Base-by-base conservation (phyloP, 2,113 vertebrate genomes). In the Paracyprichromis sp. region DNA sequence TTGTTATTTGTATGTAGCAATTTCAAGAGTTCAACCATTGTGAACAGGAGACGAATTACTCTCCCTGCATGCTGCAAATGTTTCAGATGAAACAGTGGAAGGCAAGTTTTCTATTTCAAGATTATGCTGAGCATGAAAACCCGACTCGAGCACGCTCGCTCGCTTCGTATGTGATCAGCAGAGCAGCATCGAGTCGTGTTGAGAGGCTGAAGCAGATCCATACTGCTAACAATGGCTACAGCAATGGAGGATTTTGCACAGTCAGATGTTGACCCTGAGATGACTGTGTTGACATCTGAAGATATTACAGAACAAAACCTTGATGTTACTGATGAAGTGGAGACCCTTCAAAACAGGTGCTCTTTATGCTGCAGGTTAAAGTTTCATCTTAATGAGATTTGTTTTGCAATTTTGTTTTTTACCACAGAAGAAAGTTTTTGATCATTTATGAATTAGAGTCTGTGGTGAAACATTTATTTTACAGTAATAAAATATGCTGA, bases 101-200 rank as follows among this genome's bases (percentile, higher is more conserved):
- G 94, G 94, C 89, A 50, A 16, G 93, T 94, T 91, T 97, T 96
- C 97, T 99, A 98, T 99, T 99, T 99, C 97, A 96, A 97, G 98
- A 95, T 95, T 92, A 93, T 87, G 97, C 97, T 96, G 96, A 97
- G 96, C 97, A 94, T 94, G 97, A 96, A 95, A 97, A 89, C 83
- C 54, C 56, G 36, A 57, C 36, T 84, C 29, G 5, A 61, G 88
- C 54, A 26, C 16, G 19, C 78, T 78, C 3, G 54, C 76, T 90
- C 2, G 71, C 82, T 90, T 43, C 78, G 79, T 92, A 90, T 80
- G 90, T 57, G 71, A 79, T 85, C 88, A 66, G 86, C 87, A 92
- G 91, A 93, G 89, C 85, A 80, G 91, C 11, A 6, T 63, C 26
- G 83, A 85, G 88, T 79, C 9, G 87, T 29, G 71, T 36, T 6